Conservation (phyloP, 2,888 invertebrate species). For the Dynastes hyllus region DNA sequence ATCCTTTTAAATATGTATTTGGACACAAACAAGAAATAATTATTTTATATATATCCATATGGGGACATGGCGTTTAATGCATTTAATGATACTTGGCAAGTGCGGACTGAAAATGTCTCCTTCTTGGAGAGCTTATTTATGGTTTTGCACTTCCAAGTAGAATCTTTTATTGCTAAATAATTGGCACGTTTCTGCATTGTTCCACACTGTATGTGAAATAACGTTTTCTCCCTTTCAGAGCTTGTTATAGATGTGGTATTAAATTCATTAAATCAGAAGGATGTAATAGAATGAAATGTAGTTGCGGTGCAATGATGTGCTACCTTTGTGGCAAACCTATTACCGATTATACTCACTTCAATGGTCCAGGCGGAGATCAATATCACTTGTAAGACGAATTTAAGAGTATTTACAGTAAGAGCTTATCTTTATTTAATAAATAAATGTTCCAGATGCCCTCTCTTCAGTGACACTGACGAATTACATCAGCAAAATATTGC, state of each 20-base stretch:
- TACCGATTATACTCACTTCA: conserved; percentile 74
- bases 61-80: too few relatives aligned
- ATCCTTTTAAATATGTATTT: too few relatives aligned
- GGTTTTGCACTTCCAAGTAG: too few relatives aligned
- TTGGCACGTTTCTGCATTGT: too few relatives aligned
- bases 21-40: too few relatives aligned
- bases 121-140: too few relatives aligned
- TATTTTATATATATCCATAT: too few relatives aligned
- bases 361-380: conserved; percentile 68
- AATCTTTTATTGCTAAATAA: too few relatives aligned
- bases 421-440: conserved; percentile 10
- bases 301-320: conserved; percentile 74
- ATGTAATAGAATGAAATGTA: conserved; percentile 76
- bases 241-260: conserved; percentile 71
- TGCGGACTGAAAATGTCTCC: too few relatives aligned
- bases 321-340: conserved; percentile 74
- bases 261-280: conserved; percentile 74
- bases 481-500: conserved; percentile 69
- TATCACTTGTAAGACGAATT: conserved; percentile 59
- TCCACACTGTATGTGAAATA: too few relatives aligned
- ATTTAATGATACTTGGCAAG: too few relatives aligned
- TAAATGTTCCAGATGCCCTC: conserved; percentile 64
- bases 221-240: conserved; percentile 59
- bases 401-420: conserved; percentile 3
- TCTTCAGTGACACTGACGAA: conserved; percentile 69